phyloP scores from a whole-genome alignment of 2,888 invertebrate species.

The Tetragnatha montana region DNA sequence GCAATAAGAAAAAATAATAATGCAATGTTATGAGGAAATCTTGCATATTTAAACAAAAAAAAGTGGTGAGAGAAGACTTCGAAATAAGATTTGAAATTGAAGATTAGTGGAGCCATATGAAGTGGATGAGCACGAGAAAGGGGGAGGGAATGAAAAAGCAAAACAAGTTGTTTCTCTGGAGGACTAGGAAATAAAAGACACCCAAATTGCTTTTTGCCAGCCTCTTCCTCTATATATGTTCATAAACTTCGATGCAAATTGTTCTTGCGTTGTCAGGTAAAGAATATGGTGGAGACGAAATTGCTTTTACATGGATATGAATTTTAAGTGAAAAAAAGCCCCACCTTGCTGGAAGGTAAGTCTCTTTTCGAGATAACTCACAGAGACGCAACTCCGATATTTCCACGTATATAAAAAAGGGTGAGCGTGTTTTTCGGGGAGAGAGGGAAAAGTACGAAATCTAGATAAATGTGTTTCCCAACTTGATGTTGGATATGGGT shows the following conservation, averaged over 20 bases:
- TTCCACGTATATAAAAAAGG: neutral
- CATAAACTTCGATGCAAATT: conserved; percentile 28
- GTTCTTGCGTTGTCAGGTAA: conserved; percentile 1
- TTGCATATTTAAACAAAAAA: neutral
- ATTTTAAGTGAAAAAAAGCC: neutral
- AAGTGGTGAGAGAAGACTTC: neutral
- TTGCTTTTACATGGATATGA: conserved; percentile 24
- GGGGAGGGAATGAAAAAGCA: neutral
- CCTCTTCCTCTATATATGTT: neutral
- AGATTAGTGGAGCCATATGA: neutral
- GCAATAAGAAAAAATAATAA: neutral
- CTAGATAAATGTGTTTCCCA: conserved; percentile 46
- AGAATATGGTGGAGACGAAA: conserved; percentile 4
- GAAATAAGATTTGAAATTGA: neutral
- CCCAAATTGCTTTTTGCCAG: neutral
- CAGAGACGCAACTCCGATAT: neutral
- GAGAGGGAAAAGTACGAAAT: conserved; percentile 9
- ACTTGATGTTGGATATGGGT: conserved; percentile 23
- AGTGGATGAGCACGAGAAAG: neutral
- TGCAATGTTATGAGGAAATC: neutral
- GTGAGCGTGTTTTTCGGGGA: neutral
- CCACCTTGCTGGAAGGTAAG: neutral
- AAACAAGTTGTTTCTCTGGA: neutral
- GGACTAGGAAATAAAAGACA: neutral
- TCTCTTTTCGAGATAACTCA: neutral